A percentile compares a stretch with the other conserved stretches of the same genome.
Evolutionary conservation across 2,113 vertebrate species (phyloP).

Genomic region (Lepidothrix coronata): DNA sequence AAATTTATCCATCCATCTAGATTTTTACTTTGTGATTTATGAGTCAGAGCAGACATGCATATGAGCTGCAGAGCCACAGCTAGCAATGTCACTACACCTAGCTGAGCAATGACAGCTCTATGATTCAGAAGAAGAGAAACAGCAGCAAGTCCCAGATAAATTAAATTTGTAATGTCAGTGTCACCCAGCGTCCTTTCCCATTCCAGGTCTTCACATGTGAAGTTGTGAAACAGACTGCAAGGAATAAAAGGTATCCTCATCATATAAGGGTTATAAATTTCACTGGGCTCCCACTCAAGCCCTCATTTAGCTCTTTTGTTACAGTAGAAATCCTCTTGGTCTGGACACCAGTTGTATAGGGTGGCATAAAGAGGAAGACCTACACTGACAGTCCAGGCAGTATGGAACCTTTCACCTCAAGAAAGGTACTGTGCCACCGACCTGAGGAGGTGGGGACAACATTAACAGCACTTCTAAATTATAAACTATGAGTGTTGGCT

Average conservation of each 20-base stretch:
- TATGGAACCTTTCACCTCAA: not conserved
- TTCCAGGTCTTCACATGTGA: not conserved
- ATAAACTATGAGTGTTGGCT: not conserved
- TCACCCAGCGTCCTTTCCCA: not conserved
- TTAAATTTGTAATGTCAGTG: not conserved
- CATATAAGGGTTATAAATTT: not conserved
- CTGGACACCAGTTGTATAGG: not conserved
- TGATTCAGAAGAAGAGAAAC: constrained; percentile 51
- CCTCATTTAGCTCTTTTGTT: not conserved
- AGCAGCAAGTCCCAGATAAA: constrained; percentile 19
- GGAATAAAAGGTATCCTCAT: not conserved
- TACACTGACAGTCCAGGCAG: not conserved
- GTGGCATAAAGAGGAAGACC: not conserved
- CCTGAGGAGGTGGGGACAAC: not conserved
- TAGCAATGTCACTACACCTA: not conserved
- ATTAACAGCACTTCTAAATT: not conserved
- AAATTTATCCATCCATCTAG: not conserved
- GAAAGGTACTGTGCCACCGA: not conserved
- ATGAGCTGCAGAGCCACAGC: not conserved
- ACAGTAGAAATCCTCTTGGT: not conserved
- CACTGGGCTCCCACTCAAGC: not conserved
- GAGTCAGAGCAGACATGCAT: constrained; percentile 21
- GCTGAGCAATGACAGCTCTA: not conserved
- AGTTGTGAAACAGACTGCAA: not conserved
- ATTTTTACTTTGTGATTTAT: not conserved